These are phyloP conservation scores for Equus quagga DNA, from an alignment of 2,113 vertebrate genomes.

Conservation along the genomic window DNA sequence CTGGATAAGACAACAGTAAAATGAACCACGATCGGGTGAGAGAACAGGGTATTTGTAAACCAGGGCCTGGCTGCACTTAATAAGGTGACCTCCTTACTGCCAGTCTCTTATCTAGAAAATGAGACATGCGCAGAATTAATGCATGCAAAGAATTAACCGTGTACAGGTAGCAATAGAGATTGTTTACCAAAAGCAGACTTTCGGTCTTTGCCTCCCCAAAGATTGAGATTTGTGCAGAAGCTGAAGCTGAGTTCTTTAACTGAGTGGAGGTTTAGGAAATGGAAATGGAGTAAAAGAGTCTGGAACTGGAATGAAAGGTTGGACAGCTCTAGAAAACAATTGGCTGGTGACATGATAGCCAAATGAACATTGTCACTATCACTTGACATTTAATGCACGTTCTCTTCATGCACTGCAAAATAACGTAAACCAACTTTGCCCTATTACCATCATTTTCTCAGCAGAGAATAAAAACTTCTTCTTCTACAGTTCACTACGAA, in stretches of 20 bases:
- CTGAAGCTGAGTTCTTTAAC: not conserved
- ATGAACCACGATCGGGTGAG: not conserved
- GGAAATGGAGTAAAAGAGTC: not conserved
- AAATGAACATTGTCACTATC: not conserved
- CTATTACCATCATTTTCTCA: not conserved
- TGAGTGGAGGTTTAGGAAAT: not conserved
- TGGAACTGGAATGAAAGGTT: not conserved
- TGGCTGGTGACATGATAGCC: not conserved
- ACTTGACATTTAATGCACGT: not conserved
- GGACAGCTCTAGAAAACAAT: not conserved
- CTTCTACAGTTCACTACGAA: not conserved
- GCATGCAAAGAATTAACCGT: not conserved
- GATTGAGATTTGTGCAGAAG: not conserved
- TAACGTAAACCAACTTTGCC: not conserved
- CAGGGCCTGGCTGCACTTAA: not conserved
- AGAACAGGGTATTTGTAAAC: not conserved
- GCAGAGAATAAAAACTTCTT: conserved; percentile 34
- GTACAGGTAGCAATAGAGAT: not conserved
- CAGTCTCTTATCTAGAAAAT: not conserved
- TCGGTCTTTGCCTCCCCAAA: not conserved
- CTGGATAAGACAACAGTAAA: not conserved
- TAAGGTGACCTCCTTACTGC: not conserved
- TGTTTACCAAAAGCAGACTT: not conserved
- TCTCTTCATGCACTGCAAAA: not conserved
- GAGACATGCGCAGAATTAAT: not conserved